Base-by-base conservation (phyloP, 1,140 invertebrate genomes). In the Melitaea cinxia region DNA sequence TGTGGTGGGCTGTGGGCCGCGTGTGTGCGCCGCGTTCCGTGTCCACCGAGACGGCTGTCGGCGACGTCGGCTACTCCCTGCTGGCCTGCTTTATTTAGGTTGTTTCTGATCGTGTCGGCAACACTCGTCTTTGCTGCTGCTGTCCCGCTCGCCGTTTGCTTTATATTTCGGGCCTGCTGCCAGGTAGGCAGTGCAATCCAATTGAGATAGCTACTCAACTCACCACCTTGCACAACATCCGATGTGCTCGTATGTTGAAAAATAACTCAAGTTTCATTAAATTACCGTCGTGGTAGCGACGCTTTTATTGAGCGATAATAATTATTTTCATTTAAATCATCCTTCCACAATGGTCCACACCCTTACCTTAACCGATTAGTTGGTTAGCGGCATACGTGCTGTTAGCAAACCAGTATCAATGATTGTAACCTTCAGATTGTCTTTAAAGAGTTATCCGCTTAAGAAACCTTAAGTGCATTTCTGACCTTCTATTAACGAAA, bases 1-100 rank as follows among this genome's bases (percentile, higher is more conserved):
- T 79, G 77, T 68, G 81, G 59, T 17, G 39, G 39, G 66, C 35
- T 39, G 19, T 19, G 50, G 75, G 15, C 67, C 57, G 75, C 60
- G 79, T 82, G 77, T 75, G 78, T 75, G 74, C 65, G 60, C 28
- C 26, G 73, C 74, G 78, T 75, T 78, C 75, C 68, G 65, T 69
- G 79, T 80, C 76, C 77, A 73, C 72, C 72, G 78, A 81, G 80
- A 82, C 82, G 81, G 82, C 58, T 61, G 78, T 78, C 73, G 74
- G 70, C 72, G 71, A 77, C 80, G 83, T 79, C 79, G 82, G 80
- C 79, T 87, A 72, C 81, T 86, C 86, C 82, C 85, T 78, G 82
- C 72, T 83, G 75, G 75, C 78, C 82, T 68, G 83, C 80, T 89
- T 88, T 89, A 89, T 89, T 88, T 89, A 89, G 85, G 83, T 88